phyloP scores from a whole-genome alignment of 1,140 invertebrate genomes.

The Dinoponera quadriceps region DNA sequence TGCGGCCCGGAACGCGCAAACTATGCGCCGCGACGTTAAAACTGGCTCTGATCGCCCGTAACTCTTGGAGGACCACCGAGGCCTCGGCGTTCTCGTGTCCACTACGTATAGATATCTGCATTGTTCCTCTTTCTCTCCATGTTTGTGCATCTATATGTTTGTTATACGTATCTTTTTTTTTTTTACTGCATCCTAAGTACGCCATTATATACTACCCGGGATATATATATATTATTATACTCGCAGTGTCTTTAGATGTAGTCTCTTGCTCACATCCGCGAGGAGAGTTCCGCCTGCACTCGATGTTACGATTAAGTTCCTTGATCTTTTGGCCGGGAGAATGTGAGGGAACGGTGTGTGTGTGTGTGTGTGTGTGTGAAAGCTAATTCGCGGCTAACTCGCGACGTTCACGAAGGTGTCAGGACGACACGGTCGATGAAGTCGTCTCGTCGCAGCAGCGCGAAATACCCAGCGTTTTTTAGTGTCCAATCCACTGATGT shows the following conservation, averaged over 20 bases:
- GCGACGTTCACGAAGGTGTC: no score
- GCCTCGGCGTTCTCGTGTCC: no score
- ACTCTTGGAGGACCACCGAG: no score
- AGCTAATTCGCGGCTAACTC: no score
- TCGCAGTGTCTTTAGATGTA: background rate
- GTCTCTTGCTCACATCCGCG: conserved; percentile 1
- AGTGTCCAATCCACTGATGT: background rate
- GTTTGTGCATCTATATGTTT: conserved; percentile 44
- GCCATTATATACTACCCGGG: conserved; percentile 52
- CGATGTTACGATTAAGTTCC: conserved; percentile 56
- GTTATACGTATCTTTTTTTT: conserved; percentile 33
- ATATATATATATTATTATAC: conserved; percentile 29
- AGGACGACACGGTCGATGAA: background rate
- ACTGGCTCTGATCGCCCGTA: no score
- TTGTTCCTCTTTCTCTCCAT: background rate
- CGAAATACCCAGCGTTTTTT: background rate
- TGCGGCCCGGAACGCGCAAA: no score
- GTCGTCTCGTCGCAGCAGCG: conserved; percentile 40
- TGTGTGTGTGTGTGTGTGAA: background rate
- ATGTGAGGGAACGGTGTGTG: background rate
- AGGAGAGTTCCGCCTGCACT: conserved; percentile 56
- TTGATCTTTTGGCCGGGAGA: background rate
- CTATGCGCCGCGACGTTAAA: no score
- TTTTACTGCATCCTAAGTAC: conserved; percentile 64
- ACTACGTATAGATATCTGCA: conserved; percentile 8